Evolutionary conservation across 2,113 vertebrate genomes (phyloP), one percentile per base, ranked within the genome.

Genomic region (Rostratula benghalensis): DNA sequence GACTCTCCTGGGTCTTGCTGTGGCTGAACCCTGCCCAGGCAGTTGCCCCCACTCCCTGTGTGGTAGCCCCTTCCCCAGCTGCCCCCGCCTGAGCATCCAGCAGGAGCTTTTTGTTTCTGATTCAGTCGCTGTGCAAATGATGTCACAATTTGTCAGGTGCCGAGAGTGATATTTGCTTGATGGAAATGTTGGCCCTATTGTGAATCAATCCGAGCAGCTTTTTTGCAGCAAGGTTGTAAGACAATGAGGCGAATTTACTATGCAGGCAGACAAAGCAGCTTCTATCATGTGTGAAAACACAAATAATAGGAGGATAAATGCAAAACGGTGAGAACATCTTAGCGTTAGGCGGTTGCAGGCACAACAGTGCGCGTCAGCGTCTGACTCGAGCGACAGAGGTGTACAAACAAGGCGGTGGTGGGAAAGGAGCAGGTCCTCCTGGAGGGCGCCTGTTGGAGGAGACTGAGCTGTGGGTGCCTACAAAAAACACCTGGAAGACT

Each of bases 211-310:
- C 35, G 48, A 79, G 60, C 76, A 96, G 92, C 91, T 95, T 97
- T 97, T 74, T 97, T 16, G 6, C 69, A 94, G 94, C 61, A 46
- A 97, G 96, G 91, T 75, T 97, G 97, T 95, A 94, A 98, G 96
- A 98, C 97, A 98, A 95, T 97, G 97, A 95, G 78, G 75, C 13
- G 12, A 97, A 96, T 97, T 97, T 97, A 90, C 94, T 86, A 83
- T n/a, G 67, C 87, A 84, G 75, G 61, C 95, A 97, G 96, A 96
- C 96, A 97, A 96, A 97, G 97, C 53, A 11, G 87, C 82, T 92
- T 68, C 93, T 96, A 95, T 97, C 94, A 88, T 95, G 95, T 90
- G 95, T 91, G 91, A 89, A 97, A 95, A 87, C 91, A 97, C 95
- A 98, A 98, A 97, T 97, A 98, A 97, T 96, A 65, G 50, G 93